These are phyloP conservation scores for Drosophila kokeensis DNA, from an alignment of 2,888 invertebrate species.

Conservation along the genomic window DNA sequence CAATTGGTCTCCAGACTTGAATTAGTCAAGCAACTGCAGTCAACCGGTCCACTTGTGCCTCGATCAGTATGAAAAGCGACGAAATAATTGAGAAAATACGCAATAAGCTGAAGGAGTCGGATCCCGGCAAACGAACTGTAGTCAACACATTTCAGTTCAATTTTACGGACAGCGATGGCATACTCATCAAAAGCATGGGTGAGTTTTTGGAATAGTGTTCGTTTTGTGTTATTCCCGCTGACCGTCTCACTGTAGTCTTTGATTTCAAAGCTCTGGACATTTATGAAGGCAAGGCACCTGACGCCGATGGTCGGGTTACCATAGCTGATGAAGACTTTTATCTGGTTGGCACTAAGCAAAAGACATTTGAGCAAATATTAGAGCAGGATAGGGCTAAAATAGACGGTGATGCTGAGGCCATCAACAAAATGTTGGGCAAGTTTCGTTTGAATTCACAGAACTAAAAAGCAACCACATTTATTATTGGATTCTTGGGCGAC, in stretches of 20 bases:
- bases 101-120: conserved; percentile 80
- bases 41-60: conserved; percentile 50
- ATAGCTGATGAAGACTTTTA: conserved; percentile 83
- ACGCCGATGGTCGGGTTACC: conserved; percentile 79
- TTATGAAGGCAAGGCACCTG: conserved; percentile 77
- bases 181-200: conserved; percentile 83
- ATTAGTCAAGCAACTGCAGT: conserved; percentile 62
- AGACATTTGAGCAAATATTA: conserved; percentile 79
- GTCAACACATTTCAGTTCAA: conserved; percentile 83
- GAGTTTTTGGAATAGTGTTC: conserved; percentile 44
- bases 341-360: conserved; percentile 81
- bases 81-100: conserved; percentile 84
- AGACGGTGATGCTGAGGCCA: conserved; percentile 79
- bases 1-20: conserved; percentile 65
- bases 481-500: not conserved
- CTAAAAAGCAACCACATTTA: conserved; percentile 7
- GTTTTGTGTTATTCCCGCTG: conserved; percentile 31
- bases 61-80: conserved; percentile 81
- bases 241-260: conserved; percentile 77
- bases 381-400: conserved; percentile 79
- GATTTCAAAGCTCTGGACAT: conserved; percentile 84
- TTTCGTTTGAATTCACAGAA: conserved; percentile 77
- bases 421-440: conserved; percentile 82
- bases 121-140: conserved; percentile 81
- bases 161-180: conserved; percentile 82